Conservation (phyloP, 2,797 vertebrate species). For the Hydrocynus forskahlii region DNA sequence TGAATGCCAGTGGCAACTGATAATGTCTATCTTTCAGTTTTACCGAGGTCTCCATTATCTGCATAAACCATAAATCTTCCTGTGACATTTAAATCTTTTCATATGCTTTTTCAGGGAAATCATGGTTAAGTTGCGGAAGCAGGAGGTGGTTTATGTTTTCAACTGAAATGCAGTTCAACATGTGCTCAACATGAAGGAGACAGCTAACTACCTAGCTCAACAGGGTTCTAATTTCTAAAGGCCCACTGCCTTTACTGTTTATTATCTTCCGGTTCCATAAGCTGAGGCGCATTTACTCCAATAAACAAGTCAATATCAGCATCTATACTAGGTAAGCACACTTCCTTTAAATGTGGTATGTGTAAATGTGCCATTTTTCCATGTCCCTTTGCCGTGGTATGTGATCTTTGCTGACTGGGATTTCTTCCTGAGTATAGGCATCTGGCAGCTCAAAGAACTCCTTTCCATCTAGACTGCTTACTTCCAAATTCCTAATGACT, state of each 20-base stretch:
- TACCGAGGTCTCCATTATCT: background rate
- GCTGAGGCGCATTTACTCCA: constrained; percentile 11
- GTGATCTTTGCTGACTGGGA: background rate
- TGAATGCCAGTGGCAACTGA: too few relatives aligned
- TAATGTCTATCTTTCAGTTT: background rate
- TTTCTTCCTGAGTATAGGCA: background rate
- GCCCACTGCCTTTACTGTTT: constrained; percentile 15
- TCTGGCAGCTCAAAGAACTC: background rate
- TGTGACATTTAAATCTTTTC: too few relatives aligned
- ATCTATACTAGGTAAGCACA: background rate
- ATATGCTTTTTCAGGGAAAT: too few relatives aligned
- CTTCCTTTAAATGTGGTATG: background rate
- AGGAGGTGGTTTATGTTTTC: background rate
- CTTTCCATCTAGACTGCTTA: background rate
- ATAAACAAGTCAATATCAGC: background rate
- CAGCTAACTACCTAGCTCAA: constrained; percentile 13
- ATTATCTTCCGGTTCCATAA: constrained; percentile 14
- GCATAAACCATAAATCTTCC: background rate
- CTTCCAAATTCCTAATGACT: background rate
- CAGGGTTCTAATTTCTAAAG: constrained; percentile 14
- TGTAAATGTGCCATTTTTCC: background rate
- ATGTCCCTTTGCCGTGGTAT: background rate
- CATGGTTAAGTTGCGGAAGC: too few relatives aligned
- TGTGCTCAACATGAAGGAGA: constrained; percentile 13
- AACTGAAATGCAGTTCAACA: background rate